These are phyloP conservation scores for Caenorhabditis parvicauda DNA, from an alignment of 2,888 invertebrate species.

Conservation along the genomic window DNA sequence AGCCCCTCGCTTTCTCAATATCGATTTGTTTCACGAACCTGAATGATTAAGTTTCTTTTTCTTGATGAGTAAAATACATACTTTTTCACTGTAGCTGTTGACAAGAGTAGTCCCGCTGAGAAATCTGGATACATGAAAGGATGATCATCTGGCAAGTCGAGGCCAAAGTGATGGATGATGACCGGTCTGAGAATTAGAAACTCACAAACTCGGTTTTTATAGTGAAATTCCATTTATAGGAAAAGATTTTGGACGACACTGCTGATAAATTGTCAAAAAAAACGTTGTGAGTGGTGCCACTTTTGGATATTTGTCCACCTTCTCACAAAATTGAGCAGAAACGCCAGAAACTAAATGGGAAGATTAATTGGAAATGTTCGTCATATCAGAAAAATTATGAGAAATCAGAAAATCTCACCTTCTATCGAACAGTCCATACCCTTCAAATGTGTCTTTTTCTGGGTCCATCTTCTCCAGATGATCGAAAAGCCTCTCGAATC, in stretches of 20 bases:
- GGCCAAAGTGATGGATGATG: conserved; percentile 83
- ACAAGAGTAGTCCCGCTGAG: conserved; percentile 10
- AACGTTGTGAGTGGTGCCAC: too few species aligned
- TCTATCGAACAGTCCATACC: conserved; percentile 37
- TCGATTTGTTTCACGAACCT: background rate
- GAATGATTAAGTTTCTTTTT: background rate
- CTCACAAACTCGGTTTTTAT: too few species aligned
- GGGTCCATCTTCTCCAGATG: background rate
- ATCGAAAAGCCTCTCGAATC: conserved; percentile 3
- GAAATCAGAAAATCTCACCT: conserved; percentile 66
- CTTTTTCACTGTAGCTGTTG: background rate
- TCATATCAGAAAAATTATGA: too few species aligned
- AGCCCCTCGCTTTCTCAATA: conserved; percentile 62
- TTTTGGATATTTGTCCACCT: too few species aligned
- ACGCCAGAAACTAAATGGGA: too few species aligned
- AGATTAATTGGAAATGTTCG: too few species aligned
- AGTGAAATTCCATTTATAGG: background rate
- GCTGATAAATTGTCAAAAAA: too few species aligned
- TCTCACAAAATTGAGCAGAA: too few species aligned
- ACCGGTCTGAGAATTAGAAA: conserved; percentile 72
- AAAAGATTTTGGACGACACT: too few species aligned
- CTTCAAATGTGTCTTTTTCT: conserved; percentile 12
- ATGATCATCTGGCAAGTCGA: conserved; percentile 64
- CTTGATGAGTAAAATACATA: background rate
- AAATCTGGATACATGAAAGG: conserved; percentile 17